Evolutionary conservation across 2,797 vertebrate species (phyloP).

Genomic region (Diceros bicornis): DNA sequence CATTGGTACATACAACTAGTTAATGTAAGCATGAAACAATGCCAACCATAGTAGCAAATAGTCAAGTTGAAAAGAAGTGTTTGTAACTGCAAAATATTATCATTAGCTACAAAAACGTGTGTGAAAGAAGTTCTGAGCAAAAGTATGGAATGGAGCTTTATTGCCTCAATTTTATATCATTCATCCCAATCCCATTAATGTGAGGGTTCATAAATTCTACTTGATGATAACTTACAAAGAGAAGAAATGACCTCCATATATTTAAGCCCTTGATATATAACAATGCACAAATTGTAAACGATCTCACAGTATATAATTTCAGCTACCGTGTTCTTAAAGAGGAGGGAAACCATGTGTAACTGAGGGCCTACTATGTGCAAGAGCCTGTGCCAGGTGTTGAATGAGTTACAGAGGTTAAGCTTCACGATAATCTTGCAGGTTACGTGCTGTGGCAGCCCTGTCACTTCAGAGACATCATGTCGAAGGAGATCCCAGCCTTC

Average conservation of each 20-base stretch:
- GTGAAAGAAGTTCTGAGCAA: conserved; percentile 58
- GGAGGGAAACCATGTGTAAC: not conserved
- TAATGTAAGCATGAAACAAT: conserved; percentile 6
- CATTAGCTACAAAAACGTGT: conserved; percentile 56
- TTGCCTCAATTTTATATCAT: conserved; percentile 61
- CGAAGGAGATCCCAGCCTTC: not conserved
- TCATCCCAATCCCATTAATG: conserved; percentile 68
- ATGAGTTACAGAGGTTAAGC: not conserved
- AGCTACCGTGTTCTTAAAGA: not conserved
- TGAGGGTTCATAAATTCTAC: conserved; percentile 79
- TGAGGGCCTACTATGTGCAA: not conserved
- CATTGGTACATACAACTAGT: not conserved
- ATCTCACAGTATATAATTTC: conserved; percentile 31
- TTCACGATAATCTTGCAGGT: not conserved
- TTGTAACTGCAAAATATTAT: conserved; percentile 51
- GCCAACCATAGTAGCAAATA: not conserved
- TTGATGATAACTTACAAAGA: conserved; percentile 80
- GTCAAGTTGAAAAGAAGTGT: conserved; percentile 24
- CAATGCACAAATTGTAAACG: conserved; percentile 65
- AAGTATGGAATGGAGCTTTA: conserved; percentile 66
- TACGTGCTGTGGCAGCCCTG: not conserved
- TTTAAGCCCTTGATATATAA: conserved; percentile 71
- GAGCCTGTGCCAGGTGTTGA: not conserved
- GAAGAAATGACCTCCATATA: conserved; percentile 71
- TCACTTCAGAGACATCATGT: not conserved